Evolutionary conservation across 2,888 invertebrate genomes (phyloP), one percentile per base, ranked within the genome.

Genomic region (Troides oblongomaculatus): DNA sequence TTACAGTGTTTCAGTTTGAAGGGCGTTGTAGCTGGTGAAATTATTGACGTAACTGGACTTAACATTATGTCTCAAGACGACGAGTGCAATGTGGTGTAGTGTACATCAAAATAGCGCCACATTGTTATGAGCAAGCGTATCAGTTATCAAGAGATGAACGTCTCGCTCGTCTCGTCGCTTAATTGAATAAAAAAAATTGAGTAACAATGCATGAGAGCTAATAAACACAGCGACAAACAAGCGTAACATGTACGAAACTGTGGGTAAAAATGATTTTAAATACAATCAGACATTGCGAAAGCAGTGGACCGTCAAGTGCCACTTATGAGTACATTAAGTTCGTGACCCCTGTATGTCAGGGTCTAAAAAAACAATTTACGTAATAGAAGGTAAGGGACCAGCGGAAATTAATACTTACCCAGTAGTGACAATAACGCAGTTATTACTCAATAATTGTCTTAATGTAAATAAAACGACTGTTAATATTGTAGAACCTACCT

Each of bases 321-420:
- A 53, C 30, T 30, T 62, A 30, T 30, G 30, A 30, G 30, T 30
- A 62, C 25, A 43, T 46, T 30, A 50, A 43, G 66, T 58, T 62
- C 66, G 58, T 65, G 64, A 69, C 56, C 65, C 60, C 57, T 65
- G 46, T 43, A 53, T 62, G 69, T 66, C 66, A 62, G 30, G 68
- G 68, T 39, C 53, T 10, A 63, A 58, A 7, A 18, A 62, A 43
- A 59, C 50, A 59, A 66, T 69, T 64, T 66, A 46, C 30, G 58
- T 62, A 62, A 62, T 66, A 62, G 30, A 14, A 39, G 23, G 53
- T 3, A 53, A 64, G 53, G n/a, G n/a, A 63, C 21, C 36, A 6
- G 30, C n/a, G 36, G 36, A 63, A 56, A 63, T 46, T 50, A 50
- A 18, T 62, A 50, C 25, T 50, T 43, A 14, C 2, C 21, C 17